Evolutionary conservation across 2,888 invertebrate genomes (phyloP), one percentile per base, ranked within the genome.

Genomic region (Caenorhabditis auriculariae): DNA sequence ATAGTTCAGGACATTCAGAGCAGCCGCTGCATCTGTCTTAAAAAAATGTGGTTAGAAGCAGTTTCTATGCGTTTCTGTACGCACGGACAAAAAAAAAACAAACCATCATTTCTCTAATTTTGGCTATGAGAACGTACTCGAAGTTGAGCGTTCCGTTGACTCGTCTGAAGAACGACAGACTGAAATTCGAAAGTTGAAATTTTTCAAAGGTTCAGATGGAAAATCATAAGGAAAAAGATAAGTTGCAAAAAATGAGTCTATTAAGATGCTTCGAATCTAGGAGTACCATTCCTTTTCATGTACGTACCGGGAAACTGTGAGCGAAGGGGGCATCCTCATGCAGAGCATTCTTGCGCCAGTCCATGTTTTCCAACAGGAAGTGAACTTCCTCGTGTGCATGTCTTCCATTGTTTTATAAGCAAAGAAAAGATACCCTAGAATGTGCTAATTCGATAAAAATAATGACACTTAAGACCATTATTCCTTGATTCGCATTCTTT

Each of bases 341-440:
- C 63, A 70, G 17, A 74, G 47, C 56, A 70, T 66, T n/a, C 74
- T 48, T 17, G 72, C 74, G n/a, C 74, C 74, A 17, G 72, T 70
- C 74, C 74, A 74, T 6, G 74, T 74, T 45, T 74, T 74, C 74
- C 74, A 74, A 45, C 57, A 65, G 4, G 26, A 50, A 6, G 69
- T 68, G 46, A 74, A 74, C 23, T 61, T 58, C 17, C 44, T 48
- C 5, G 63, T 70, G 44, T 72, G 68, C 74, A 74, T 74, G 46
- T 70, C 65, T 37, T 72, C 74, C 74, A 74, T 70, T 4, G 74
- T 74, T 45, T 74, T 70, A 46, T 69, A 74, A 0, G 72, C 72
- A 46, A 74, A 66, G 7, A 74, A 27, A 3, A 74, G 52, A 51
- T 72, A 74, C 15, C 74, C 74, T 66, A n/a, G n/a, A n/a, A n/a